Conservation (phyloP, 2,888 invertebrate genomes). For the Halocaridina rubra region DNA sequence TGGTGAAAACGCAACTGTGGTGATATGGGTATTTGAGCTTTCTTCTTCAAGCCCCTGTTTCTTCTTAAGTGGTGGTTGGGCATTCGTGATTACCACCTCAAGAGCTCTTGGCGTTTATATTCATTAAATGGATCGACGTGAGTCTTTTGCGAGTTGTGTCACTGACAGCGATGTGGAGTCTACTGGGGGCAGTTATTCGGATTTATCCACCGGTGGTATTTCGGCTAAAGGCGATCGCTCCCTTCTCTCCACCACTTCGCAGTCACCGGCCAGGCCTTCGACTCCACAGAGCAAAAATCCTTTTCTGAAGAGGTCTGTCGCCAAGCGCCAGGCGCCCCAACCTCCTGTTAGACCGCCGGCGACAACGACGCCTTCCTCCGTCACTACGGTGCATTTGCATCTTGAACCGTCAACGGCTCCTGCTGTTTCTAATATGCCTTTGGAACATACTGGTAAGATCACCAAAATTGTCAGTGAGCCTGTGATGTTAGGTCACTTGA, state of each 20-base stretch:
- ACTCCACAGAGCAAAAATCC: background rate
- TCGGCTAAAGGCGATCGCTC: background rate
- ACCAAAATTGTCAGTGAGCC: constrained; percentile 9
- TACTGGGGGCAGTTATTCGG: background rate
- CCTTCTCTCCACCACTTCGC: background rate
- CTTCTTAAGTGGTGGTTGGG: background rate
- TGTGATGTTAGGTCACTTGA: background rate
- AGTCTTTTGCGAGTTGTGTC: background rate
- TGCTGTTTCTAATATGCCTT: background rate
- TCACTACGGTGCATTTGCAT: constrained; percentile 11
- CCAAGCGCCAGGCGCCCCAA: constrained; percentile 45
- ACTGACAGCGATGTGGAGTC: constrained; percentile 10
- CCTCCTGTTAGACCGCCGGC: constrained; percentile 35
- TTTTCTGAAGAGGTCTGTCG: background rate
- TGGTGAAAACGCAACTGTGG: background rate
- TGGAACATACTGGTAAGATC: background rate
- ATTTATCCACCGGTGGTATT: background rate
- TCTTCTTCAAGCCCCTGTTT: background rate
- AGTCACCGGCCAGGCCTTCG: background rate
- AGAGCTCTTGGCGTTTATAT: too few relatives aligned
- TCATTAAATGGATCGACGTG: constrained; percentile 16
- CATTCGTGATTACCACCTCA: too few relatives aligned
- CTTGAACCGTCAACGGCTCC: background rate
- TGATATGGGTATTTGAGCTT: background rate
- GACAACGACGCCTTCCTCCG: background rate